Evolutionary conservation across 2,113 vertebrate genomes (phyloP).

Genomic region (Sphyrna mokarran): DNA sequence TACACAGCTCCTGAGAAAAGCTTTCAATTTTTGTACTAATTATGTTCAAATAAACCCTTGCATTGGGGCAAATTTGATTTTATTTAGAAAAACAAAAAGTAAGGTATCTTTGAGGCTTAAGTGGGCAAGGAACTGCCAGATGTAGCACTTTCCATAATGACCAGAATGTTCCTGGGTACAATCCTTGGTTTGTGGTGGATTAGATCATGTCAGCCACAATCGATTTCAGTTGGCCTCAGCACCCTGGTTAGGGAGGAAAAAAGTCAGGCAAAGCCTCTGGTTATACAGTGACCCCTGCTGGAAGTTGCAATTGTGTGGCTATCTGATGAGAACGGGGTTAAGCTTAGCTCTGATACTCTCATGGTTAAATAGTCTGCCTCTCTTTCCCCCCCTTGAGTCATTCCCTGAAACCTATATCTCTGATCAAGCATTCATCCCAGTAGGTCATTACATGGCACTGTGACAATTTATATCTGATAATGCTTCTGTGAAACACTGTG

Average conservation of each 20-base stretch:
- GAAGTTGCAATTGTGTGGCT: background rate
- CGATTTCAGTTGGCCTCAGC: background rate
- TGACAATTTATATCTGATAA: background rate
- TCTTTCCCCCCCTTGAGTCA: background rate
- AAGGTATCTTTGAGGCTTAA: background rate
- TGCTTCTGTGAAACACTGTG: background rate
- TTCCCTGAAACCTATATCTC: background rate
- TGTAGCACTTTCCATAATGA: background rate
- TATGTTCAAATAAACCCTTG: background rate
- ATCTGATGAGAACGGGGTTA: too few relatives aligned
- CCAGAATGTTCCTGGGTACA: background rate
- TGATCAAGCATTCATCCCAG: background rate
- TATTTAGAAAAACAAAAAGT: background rate
- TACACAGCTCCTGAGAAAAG: background rate
- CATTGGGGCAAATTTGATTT: background rate
- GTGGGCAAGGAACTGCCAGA: background rate
- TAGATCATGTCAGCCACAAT: background rate
- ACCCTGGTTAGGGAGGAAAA: background rate
- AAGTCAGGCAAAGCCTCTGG: background rate
- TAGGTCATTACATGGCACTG: background rate
- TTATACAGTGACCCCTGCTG: conserved; percentile 18
- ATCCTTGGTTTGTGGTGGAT: background rate
- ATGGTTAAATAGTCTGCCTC: background rate
- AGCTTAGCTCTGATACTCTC: background rate
- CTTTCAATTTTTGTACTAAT: background rate